These are phyloP conservation scores for Drosophila baimaii DNA, from an alignment of 1,140 invertebrate species.

Conservation along the genomic window DNA sequence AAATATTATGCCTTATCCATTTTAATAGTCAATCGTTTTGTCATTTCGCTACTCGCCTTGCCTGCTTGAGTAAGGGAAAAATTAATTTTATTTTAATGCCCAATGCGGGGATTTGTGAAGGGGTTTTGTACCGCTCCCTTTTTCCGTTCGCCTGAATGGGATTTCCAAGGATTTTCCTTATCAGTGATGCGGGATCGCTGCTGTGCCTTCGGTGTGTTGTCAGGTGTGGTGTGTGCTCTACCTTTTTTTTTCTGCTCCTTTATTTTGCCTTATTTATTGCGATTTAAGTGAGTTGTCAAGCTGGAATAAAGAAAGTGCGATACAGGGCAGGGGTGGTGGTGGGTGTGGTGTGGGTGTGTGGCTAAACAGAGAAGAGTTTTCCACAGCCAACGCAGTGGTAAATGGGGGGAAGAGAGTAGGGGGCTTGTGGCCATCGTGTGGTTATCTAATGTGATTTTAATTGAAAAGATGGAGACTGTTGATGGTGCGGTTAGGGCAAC, in stretches of 20 bases:
- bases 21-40: slow-evolving; percentile 82
- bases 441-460: slow-evolving; percentile 76
- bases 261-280: slow-evolving; percentile 73
- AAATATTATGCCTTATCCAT: slow-evolving; percentile 81
- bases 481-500: slow-evolving; percentile 17
- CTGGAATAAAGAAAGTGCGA: slow-evolving; percentile 26
- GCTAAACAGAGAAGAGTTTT: slow-evolving; percentile 29
- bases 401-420: slow-evolving; percentile 13
- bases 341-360: neutral
- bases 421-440: slow-evolving; percentile 27
- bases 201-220: slow-evolving; percentile 57
- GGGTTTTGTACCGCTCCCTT: slow-evolving; percentile 50
- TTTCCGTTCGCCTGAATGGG: slow-evolving; percentile 48
- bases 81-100: slow-evolving; percentile 82
- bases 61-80: slow-evolving; percentile 34
- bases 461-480: slow-evolving; percentile 53
- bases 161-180: slow-evolving; percentile 50
- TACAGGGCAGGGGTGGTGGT: neutral
- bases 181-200: slow-evolving; percentile 65
- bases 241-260: slow-evolving; percentile 42
- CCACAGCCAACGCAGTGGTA: neutral
- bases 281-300: slow-evolving; percentile 80
- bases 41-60: slow-evolving; percentile 54
- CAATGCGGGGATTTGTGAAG: slow-evolving; percentile 59
- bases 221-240: slow-evolving; percentile 64